These are phyloP conservation scores for Nomada goodeniana DNA, from an alignment of 2,888 invertebrate species.

Conservation along the genomic window DNA sequence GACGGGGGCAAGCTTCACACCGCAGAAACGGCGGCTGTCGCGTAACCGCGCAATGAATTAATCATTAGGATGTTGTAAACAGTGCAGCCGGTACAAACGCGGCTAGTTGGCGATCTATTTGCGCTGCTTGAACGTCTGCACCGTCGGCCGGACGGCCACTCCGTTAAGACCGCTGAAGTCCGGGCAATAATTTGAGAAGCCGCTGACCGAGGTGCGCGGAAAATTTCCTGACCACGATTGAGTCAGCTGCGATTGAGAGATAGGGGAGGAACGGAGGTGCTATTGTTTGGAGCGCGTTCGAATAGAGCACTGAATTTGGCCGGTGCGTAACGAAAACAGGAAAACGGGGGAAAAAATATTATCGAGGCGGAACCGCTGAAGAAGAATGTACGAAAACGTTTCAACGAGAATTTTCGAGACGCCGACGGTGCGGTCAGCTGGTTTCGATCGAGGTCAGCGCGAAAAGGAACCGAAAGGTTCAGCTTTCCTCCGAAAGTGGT, in stretches of 20 bases:
- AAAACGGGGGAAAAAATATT: too few species aligned
- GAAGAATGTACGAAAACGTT: too few species aligned
- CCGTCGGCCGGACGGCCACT: neutral
- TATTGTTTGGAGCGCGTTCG: too few species aligned
- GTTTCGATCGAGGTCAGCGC: too few species aligned
- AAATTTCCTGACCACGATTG: neutral
- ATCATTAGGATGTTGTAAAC: conserved; percentile 67
- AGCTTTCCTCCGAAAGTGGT: neutral
- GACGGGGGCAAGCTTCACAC: conserved; percentile 5
- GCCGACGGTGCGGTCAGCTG: too few species aligned
- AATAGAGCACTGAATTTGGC: too few species aligned
- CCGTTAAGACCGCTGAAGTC: conserved; percentile 46
- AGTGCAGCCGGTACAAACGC: conserved; percentile 53
- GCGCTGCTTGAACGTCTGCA: conserved; percentile 41
- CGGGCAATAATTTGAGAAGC: conserved; percentile 34
- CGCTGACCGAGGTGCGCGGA: neutral
- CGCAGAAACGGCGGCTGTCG: conserved; percentile 16
- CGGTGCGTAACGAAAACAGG: too few species aligned
- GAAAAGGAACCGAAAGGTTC: neutral
- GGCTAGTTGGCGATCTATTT: conserved; percentile 64
- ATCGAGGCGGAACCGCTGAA: too few species aligned
- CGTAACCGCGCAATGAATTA: conserved; percentile 65
- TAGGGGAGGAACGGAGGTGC: neutral
- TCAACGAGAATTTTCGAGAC: too few species aligned
- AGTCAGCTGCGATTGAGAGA: neutral